Base-by-base conservation (phyloP, 2,888 invertebrate genomes). In the Himalopsyche japonica region DNA sequence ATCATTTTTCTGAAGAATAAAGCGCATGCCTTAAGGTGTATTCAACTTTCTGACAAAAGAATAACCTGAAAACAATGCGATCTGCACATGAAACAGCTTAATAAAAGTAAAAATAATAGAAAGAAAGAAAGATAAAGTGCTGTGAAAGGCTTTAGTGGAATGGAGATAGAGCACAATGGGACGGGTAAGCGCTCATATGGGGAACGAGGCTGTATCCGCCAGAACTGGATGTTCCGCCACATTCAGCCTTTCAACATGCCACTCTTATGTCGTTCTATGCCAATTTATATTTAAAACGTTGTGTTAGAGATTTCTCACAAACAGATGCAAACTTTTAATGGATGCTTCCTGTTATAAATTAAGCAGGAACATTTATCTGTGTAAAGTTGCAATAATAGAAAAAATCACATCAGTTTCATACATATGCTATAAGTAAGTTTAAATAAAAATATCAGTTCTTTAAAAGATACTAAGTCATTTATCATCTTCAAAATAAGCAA, bases 71-170 rank as follows among this genome's bases (percentile, higher is more conserved):
- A 86, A 86, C 86, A 84, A 84, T 86, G 84, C 79, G 86, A 84
- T 84, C 82, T 84, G 84, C 80, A 81, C 86, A 84, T 20, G 82
- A 76, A 86, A 86, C 82, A 82, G 84, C 86, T 86, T 84, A 84
- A 84, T 86, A 86, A 84, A 86, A 86, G 84, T 82, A 86, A 86
- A 86, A 86, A 86, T 80, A 86, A 82, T 81, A 86, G 81, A 83
- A 85, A 83, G 85, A 85, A 85, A 83, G 83, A 85, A 85, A 85
- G 82, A 85, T 85, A 83, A 83, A 85, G 85, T 85, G 83, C 83
- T 34, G 70, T 83, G 85, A 85, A 85, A 82, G 85, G 81, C 82
- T 85, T 85, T 85, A 30, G 83, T 47, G 83, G 48, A 85, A 85
- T 85, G 83, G 85, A 85, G 85, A 85, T 83, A 76, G 83, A 85